Evolutionary conservation across 2,113 vertebrate species (phyloP), one percentile per base, ranked within the genome.

Genomic region (Acrocephalus kingi): DNA sequence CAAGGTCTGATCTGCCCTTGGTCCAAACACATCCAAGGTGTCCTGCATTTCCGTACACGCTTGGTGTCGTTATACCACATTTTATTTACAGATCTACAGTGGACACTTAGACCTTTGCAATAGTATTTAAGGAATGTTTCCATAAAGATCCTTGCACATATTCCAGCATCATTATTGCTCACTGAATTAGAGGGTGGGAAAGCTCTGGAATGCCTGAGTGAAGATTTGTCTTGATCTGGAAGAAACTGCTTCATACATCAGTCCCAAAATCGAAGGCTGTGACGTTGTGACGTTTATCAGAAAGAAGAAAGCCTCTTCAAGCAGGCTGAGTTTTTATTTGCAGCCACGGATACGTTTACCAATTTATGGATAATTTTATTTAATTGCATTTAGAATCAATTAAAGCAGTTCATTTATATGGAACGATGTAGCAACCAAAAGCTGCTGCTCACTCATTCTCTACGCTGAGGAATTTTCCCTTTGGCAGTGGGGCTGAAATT

Each of bases 341-440:
- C 54, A 78, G 64, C 43, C 75, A 66, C 2, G 20, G 61, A n/a
- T 84, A 23, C 11, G 1, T 72, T 83, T 94, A 52, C 51, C 52
- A 84, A 64, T 67, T 68, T 43, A 49, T n/a, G 84, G 66, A 72
- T 87, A 79, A 75, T 84, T 89, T 74, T 68, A 77, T 68, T 94
- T 94, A 81, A 89, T 76, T 95, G 62, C 62, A 73, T 92, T 90
- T 87, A 61, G 52, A 90, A 78, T 94, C 68, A 90, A 56, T 85
- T 85, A 89, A 86, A 92, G 73, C 17, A 48, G 41, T 33, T 87
- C 54, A 72, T 72, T 91, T 78, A 15, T 27, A 49, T 13, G 31
- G 62, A 87, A 87, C 3, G 23, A 68, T 52, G 30, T 3, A 89
- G 48, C 48, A 81, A 94, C 45, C 28, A 21, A 79, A 67, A 93